Evolutionary conservation across 2,113 vertebrate species (phyloP).

Genomic region (Psilopsiagon aymara): DNA sequence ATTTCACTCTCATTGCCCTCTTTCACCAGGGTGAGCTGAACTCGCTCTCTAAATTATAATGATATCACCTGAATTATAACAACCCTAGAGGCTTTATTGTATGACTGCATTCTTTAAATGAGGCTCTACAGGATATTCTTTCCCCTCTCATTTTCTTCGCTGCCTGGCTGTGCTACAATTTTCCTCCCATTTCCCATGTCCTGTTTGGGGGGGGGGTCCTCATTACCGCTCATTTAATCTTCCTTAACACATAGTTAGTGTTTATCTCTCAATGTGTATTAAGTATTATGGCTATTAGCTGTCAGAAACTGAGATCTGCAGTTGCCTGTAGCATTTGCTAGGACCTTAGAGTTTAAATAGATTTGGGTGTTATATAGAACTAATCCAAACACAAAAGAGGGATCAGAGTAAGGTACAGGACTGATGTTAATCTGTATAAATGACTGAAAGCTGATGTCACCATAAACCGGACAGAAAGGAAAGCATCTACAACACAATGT

Average conservation of each 20-base stretch:
- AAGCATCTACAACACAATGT: neutral
- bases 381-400: neutral
- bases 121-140: neutral
- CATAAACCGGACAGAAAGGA: neutral
- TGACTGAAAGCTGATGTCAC: neutral
- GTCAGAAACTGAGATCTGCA: neutral
- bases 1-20: neutral
- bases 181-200: accelerated
- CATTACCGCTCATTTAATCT: neutral
- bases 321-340: neutral
- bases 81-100: neutral
- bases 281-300: accelerated
- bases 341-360: neutral
- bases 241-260: neutral
- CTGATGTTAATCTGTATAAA: neutral
- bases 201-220: accelerated
- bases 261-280: neutral
- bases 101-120: neutral
- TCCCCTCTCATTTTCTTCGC: neutral
- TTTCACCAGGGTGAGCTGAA: neutral
- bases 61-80: neutral
- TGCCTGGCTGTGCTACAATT: neutral
- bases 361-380: neutral
- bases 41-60: neutral
- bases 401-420: neutral